These are phyloP conservation scores for Orientallactaga sibirica DNA, from an alignment of 2,797 vertebrate genomes.

Conservation along the genomic window DNA sequence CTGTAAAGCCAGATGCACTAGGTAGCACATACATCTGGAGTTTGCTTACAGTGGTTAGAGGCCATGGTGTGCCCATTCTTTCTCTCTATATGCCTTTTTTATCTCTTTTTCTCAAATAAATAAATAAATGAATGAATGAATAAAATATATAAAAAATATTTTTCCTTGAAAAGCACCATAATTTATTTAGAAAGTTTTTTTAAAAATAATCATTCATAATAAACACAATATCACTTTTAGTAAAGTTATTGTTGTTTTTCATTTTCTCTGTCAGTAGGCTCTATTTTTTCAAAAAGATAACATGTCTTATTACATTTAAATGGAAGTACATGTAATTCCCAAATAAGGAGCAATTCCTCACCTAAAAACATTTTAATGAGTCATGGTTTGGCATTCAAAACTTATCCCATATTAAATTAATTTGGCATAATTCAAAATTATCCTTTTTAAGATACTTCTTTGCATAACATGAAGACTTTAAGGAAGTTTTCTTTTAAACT, in stretches of 20 bases:
- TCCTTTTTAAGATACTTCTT: neutral
- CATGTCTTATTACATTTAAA: neutral
- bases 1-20: too few species aligned
- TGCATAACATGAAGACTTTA: neutral
- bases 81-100: too few species aligned
- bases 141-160: neutral
- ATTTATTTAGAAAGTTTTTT: slow-evolving; percentile 13
- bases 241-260: neutral
- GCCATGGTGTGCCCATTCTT: too few species aligned
- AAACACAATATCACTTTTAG: slow-evolving; percentile 12
- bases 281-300: neutral
- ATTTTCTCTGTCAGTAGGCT: neutral
- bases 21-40: too few species aligned
- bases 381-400: slow-evolving; percentile 9
- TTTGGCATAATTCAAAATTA: slow-evolving; percentile 18
- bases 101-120: too few species aligned
- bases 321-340: neutral
- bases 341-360: slow-evolving; percentile 6
- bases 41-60: too few species aligned
- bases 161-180: neutral
- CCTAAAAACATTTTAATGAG: slow-evolving; percentile 11
- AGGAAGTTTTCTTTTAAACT: neutral
- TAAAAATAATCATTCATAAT: slow-evolving; percentile 4
- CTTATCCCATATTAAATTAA: neutral
- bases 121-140: too few species aligned